These are phyloP conservation scores for Bombyx huttoni DNA, from an alignment of 2,888 invertebrate species.

Conservation along the genomic window DNA sequence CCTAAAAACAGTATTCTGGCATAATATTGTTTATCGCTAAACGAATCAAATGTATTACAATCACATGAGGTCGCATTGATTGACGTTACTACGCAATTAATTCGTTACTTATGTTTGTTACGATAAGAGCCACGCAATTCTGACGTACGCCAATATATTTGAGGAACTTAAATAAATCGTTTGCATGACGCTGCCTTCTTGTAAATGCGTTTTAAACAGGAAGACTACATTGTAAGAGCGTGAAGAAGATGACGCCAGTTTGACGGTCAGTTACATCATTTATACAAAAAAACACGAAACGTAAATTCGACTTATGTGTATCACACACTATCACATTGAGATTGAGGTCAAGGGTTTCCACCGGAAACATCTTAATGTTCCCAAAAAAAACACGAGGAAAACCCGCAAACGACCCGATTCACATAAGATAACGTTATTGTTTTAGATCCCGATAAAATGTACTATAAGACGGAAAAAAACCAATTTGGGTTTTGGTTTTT, in stretches of 20 bases:
- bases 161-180: too few species aligned
- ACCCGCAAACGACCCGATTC: not conserved
- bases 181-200: conserved; percentile 4
- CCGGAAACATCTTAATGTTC: not conserved
- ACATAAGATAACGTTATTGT: not conserved
- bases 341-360: not conserved
- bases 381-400: not conserved
- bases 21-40: not conserved
- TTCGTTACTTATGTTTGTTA: too few species aligned
- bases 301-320: not conserved
- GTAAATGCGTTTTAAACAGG: not conserved
- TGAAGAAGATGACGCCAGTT: not conserved
- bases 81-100: too few species aligned
- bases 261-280: conserved; percentile 1
- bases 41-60: not conserved
- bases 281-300: not conserved
- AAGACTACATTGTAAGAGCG: not conserved
- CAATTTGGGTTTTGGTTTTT: too few species aligned
- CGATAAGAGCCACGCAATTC: too few species aligned
- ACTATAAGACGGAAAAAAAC: too few species aligned
- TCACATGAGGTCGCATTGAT: too few species aligned
- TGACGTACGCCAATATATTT: too few species aligned
- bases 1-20: not conserved
- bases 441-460: not conserved
- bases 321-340: not conserved